Evolutionary conservation across 2,888 invertebrate species (phyloP).

Genomic region (Drosophila mulleri): DNA sequence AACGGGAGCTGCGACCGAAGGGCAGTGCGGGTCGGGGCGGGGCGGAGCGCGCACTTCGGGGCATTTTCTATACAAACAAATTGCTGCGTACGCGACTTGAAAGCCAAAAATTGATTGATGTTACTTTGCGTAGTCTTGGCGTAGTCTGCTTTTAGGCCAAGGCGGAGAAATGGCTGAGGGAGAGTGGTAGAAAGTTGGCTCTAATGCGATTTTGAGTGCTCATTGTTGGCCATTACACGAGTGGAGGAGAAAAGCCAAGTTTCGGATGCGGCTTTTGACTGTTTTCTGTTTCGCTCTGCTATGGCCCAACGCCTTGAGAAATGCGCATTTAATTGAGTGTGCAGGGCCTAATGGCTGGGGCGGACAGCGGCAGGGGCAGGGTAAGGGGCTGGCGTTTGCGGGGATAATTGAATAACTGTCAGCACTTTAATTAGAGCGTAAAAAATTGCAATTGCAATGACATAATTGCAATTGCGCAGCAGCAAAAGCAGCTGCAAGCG

Average conservation of each 20-base stretch:
- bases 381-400: constrained; percentile 12
- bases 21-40: not conserved
- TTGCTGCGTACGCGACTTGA: constrained; percentile 79
- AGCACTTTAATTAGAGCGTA: constrained; percentile 77
- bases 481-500: constrained; percentile 39
- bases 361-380: not conserved
- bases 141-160: constrained; percentile 61
- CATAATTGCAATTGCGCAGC: constrained; percentile 48
- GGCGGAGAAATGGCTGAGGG: not conserved
- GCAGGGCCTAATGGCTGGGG: not conserved
- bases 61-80: constrained; percentile 78
- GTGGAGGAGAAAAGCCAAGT: constrained; percentile 21
- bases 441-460: constrained; percentile 57
- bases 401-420: constrained; percentile 78
- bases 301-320: constrained; percentile 59
- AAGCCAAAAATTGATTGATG: constrained; percentile 79
- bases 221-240: constrained; percentile 64
- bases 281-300: constrained; percentile 17
- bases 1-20: constrained; percentile 4
- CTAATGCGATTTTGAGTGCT: constrained; percentile 79
- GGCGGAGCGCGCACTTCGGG: constrained; percentile 44
- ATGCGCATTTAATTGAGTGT: constrained; percentile 72
- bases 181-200: constrained; percentile 47
- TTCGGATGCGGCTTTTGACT: constrained; percentile 20
- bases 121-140: constrained; percentile 56